phyloP scores from a whole-genome alignment of 2,888 invertebrate genomes.

The Barypeithes pellucidus region DNA sequence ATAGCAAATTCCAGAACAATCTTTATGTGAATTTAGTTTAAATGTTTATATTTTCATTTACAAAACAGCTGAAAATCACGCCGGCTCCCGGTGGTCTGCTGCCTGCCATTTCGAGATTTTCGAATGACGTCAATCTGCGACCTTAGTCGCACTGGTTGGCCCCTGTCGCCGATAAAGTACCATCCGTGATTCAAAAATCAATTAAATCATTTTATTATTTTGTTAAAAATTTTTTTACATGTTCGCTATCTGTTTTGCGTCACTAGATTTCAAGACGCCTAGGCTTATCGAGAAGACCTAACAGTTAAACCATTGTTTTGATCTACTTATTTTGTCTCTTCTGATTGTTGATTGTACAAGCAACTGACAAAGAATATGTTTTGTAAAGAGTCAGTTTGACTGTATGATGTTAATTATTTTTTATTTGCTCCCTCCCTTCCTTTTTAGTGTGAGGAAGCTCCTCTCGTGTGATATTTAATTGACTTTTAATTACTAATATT shows the following conservation, averaged over 20 bases:
- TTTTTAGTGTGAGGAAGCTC: no score
- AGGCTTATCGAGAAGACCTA: slow-evolving; percentile 38
- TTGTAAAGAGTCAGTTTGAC: no score
- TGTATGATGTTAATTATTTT: no score
- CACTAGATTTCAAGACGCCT: slow-evolving; percentile 41
- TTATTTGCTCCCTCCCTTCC: no score
- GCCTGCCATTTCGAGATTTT: slow-evolving; percentile 38
- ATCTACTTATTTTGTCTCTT: slow-evolving; percentile 4
- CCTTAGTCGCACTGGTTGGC: slow-evolving; percentile 48
- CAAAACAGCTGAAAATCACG: slow-evolving; percentile 52
- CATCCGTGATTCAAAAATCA: slow-evolving; percentile 32
- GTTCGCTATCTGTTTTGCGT: slow-evolving; percentile 35
- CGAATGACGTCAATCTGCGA: slow-evolving; percentile 51
- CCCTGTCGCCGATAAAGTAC: slow-evolving; percentile 26
- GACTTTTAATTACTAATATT: no score
- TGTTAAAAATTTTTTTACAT: slow-evolving; percentile 5
- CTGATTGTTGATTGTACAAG: neutral
- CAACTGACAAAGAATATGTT: neutral
- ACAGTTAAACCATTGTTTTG: slow-evolving; percentile 32
- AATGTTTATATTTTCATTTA: slow-evolving; percentile 31
- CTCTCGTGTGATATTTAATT: no score
- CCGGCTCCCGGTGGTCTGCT: slow-evolving; percentile 46
- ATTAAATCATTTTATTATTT: slow-evolving; percentile 23
- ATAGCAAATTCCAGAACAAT: slow-evolving; percentile 5
- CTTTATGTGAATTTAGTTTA: slow-evolving; percentile 1